phyloP scores from a whole-genome alignment of 1,140 invertebrate species.

The Drosophila orosa region DNA sequence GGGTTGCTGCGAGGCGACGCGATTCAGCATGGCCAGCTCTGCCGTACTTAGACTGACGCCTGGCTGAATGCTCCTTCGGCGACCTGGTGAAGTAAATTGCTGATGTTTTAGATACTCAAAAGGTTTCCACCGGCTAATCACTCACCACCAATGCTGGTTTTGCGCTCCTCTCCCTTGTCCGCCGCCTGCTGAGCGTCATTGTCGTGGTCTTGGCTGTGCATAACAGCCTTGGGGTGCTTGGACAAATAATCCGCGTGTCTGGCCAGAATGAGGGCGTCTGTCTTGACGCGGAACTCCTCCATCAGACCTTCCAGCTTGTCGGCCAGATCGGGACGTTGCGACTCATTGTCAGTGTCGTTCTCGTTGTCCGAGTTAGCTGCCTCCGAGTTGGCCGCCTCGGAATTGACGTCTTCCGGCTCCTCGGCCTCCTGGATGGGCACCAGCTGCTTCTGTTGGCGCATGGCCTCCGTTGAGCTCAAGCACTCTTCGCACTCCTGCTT shows the following conservation, averaged over 20 bases:
- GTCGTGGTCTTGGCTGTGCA: constrained; percentile 73
- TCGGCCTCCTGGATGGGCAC: constrained; percentile 88
- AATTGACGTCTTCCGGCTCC: constrained; percentile 84
- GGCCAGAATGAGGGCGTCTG: constrained; percentile 87
- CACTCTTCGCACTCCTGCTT: constrained; percentile 94
- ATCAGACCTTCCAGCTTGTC: constrained; percentile 90
- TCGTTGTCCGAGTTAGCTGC: constrained; percentile 87
- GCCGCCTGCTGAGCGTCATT: constrained; percentile 43
- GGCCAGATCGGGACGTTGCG: constrained; percentile 87
- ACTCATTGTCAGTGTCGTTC: constrained; percentile 87
- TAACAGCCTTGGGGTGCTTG: constrained; percentile 78
- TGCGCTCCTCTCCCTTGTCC: constrained; percentile 67
- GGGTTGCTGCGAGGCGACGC: constrained; percentile 82
- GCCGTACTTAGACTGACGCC: constrained; percentile 85
- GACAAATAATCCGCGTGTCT: constrained; percentile 86
- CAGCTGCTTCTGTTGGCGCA: constrained; percentile 85
- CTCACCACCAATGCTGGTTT: constrained; percentile 59
- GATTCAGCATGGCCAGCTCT: constrained; percentile 86
- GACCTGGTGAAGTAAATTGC: constrained; percentile 46
- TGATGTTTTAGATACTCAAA: neutral
- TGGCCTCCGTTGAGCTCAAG: constrained; percentile 87
- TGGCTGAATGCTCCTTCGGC: constrained; percentile 86
- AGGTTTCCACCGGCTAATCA: neutral
- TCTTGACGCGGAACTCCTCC: constrained; percentile 89
- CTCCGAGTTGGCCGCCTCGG: constrained; percentile 84